Evolutionary conservation across 2,888 invertebrate genomes (phyloP).

Genomic region (Stegana nigrithorax): DNA sequence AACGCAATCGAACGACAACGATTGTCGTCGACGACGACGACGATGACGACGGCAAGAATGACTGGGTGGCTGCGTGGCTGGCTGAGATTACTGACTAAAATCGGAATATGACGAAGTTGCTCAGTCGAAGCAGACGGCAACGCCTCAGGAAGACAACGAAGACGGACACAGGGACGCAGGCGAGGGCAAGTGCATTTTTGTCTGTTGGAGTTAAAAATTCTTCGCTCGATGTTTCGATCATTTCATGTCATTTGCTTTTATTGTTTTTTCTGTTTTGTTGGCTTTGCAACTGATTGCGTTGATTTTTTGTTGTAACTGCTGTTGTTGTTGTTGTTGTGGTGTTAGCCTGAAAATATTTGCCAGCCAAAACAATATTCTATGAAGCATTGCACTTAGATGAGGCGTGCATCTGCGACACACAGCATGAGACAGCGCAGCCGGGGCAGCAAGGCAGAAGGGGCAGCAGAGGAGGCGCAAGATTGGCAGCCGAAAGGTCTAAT

Average conservation of each 20-base stretch:
- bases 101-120: no score
- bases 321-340: slow-evolving; percentile 40
- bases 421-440: not conserved
- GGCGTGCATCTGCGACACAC: slow-evolving; percentile 39
- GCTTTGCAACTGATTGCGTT: slow-evolving; percentile 46
- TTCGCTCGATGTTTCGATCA: not conserved
- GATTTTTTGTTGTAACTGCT: slow-evolving; percentile 55
- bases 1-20: no score
- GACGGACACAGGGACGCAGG: no score
- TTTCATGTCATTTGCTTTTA: not conserved
- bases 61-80: slow-evolving; percentile 6
- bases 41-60: no score
- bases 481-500: not conserved
- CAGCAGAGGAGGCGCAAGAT: no score
- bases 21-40: no score
- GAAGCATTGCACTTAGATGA: slow-evolving; percentile 62
- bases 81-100: not conserved
- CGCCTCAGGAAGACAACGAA: no score
- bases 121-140: no score
- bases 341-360: slow-evolving; percentile 8
- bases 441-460: not conserved
- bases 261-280: not conserved
- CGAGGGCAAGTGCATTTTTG: no score
- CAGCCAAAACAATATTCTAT: slow-evolving; percentile 39
- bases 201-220: slow-evolving; percentile 13